Conservation (phyloP, 2,888 invertebrate genomes). For the Apotomis turbidana region DNA sequence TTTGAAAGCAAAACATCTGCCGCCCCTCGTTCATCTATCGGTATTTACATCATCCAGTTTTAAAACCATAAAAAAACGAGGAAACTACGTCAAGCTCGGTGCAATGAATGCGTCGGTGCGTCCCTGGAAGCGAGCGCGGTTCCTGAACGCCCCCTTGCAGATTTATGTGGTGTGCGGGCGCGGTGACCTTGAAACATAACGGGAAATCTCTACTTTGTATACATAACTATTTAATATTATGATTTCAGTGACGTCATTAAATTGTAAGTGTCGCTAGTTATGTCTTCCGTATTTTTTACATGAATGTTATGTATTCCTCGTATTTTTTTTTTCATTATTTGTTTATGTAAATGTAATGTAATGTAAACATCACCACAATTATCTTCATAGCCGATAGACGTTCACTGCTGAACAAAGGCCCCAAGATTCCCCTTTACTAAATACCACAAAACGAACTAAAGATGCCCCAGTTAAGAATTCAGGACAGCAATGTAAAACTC, state of each 20-base stretch:
- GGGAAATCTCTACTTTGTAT: conserved; percentile 8
- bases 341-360: too few species aligned
- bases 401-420: background rate
- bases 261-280: too few species aligned
- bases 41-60: background rate
- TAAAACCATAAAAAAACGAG: background rate
- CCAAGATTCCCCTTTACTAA: background rate
- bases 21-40: too few species aligned
- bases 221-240: background rate
- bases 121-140: conserved; percentile 28
- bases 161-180: conserved; percentile 40
- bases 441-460: background rate
- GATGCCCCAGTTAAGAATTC: conserved; percentile 5
- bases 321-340: too few species aligned
- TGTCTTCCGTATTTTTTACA: too few species aligned
- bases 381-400: too few species aligned
- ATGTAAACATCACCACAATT: too few species aligned
- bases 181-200: conserved; percentile 38
- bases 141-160: conserved; percentile 42
- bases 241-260: background rate
- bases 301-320: too few species aligned
- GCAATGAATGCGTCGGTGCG: conserved; percentile 19
- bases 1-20: too few species aligned
- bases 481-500: conserved; percentile 23
- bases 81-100: conserved; percentile 1